Evolutionary conservation across 2,888 invertebrate species (phyloP).

Genomic region (Orchestes rusci): DNA sequence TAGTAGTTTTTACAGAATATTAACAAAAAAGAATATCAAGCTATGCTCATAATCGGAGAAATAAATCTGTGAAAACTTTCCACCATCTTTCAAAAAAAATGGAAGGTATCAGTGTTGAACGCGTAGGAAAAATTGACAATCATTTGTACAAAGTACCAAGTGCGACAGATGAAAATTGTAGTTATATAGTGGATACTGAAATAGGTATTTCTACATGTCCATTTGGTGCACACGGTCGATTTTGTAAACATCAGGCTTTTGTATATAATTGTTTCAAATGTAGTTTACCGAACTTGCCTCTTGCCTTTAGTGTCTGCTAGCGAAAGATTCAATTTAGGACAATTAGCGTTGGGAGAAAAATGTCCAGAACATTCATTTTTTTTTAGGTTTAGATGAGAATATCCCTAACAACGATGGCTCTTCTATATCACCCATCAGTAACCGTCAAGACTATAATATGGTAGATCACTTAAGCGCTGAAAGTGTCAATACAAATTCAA

Average conservation of each 20-base stretch:
- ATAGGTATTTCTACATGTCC: background rate
- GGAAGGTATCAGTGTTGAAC: background rate
- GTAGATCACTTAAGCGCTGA: too few relatives aligned
- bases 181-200: conserved; percentile 1
- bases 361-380: background rate
- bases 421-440: background rate
- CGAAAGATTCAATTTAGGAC: background rate
- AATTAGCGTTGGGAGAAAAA: background rate
- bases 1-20: conserved; percentile 1
- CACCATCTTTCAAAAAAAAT: background rate
- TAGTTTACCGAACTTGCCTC: background rate
- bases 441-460: too few relatives aligned
- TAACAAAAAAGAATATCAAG: conserved; percentile 2
- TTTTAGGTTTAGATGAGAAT: background rate
- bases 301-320: conserved; percentile 1
- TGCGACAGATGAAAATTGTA: background rate
- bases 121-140: background rate
- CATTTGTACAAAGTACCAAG: background rate
- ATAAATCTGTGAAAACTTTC: background rate
- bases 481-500: too few relatives aligned
- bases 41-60: conserved; percentile 1
- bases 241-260: conserved; percentile 1
- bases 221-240: conserved; percentile 2
- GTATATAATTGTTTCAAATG: background rate
- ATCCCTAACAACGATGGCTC: background rate